Percentiles rank a stretch among this genome's conserved stretches.
phyloP scores from a whole-genome alignment of 2,888 invertebrate species.

The Rhingia rostrata region DNA sequence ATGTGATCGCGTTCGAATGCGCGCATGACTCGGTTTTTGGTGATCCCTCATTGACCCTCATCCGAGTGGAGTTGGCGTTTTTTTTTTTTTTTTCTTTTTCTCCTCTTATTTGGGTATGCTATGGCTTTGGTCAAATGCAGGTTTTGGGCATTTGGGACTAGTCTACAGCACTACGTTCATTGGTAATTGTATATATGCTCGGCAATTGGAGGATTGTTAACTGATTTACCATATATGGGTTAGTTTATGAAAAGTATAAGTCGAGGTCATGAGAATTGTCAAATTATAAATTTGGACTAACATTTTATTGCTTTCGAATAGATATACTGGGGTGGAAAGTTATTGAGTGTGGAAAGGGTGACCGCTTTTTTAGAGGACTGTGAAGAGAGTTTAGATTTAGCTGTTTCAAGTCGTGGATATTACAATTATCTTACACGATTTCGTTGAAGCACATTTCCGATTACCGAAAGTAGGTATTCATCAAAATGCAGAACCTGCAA shows the following conservation, averaged over 20 bases:
- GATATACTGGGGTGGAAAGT: neutral
- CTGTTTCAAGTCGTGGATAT: no score
- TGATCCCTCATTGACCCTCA: slow-evolving; percentile 74
- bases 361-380: neutral
- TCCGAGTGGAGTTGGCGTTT: slow-evolving; percentile 16
- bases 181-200: slow-evolving; percentile 25
- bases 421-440: no score
- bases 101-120: neutral
- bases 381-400: no score
- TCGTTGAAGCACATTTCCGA: no score
- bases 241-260: slow-evolving; percentile 62
- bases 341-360: neutral
- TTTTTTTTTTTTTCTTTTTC: slow-evolving; percentile 1
- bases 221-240: slow-evolving; percentile 54
- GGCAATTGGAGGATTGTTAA: slow-evolving; percentile 32
- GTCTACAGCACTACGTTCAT: slow-evolving; percentile 1
- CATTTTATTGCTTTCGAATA: neutral
- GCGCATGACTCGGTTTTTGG: slow-evolving; percentile 60
- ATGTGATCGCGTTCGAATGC: slow-evolving; percentile 68
- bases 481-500: no score
- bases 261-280: slow-evolving; percentile 62
- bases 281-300: slow-evolving; percentile 38
- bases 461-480: no score
- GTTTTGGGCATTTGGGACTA: slow-evolving; percentile 14
- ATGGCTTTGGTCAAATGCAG: slow-evolving; percentile 51